Evolutionary conservation across 2,113 vertebrate genomes (phyloP).

Genomic region (Lophura nycthemera): DNA sequence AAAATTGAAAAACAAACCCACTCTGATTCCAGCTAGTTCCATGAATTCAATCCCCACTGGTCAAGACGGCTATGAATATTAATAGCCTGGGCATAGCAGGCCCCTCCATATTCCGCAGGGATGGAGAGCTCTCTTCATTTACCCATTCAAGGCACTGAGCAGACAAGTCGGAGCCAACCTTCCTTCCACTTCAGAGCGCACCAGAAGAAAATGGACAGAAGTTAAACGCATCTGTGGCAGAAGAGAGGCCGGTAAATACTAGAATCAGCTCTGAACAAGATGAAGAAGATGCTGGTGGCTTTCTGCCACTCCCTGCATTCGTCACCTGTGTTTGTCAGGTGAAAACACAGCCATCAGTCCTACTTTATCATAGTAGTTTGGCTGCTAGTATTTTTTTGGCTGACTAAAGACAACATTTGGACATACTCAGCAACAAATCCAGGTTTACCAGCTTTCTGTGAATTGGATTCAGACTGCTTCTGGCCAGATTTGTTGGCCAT

Average conservation of each 20-base stretch:
- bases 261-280: not conserved
- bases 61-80: not conserved
- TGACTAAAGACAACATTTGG: conserved; percentile 67
- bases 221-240: rapidly evolving
- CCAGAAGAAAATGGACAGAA: not conserved
- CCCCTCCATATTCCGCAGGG: not conserved
- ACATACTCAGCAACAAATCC: conserved; percentile 47
- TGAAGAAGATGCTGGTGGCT: not conserved
- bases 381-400: conserved; percentile 57
- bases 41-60: not conserved
- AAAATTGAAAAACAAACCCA: not conserved
- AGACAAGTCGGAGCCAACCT: not conserved
- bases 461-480: conserved; percentile 61
- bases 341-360: conserved; percentile 16
- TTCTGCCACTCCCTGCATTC: not conserved
- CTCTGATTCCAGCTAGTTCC: not conserved
- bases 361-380: conserved; percentile 32
- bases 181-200: not conserved
- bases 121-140: rapidly evolving
- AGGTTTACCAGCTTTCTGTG: conserved; percentile 67
- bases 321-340: conserved; percentile 21
- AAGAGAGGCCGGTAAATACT: not conserved
- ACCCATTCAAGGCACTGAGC: rapidly evolving
- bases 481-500: conserved; percentile 70
- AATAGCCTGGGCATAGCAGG: not conserved